Evolutionary conservation across 2,797 vertebrate genomes (phyloP), one percentile per base, ranked within the genome.

Genomic region (Rhynchotus rufescens): DNA sequence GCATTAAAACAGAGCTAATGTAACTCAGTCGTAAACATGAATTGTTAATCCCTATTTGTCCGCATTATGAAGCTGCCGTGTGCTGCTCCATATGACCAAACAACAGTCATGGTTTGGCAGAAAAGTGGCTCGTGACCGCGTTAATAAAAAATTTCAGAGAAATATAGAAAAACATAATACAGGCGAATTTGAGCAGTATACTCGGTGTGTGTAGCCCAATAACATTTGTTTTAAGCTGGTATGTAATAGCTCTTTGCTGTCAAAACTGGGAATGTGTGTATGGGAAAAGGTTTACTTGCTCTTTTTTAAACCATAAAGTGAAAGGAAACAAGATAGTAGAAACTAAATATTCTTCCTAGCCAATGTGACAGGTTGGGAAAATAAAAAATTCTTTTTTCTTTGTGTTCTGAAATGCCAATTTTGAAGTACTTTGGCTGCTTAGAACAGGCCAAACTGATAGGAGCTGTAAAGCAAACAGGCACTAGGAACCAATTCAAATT

Each of bases 401-500:
- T 73, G 51, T 51, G 30, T 77, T 79, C 68, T 32, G 84, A 92
- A 69, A 34, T 94, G 65, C 47, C 60, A 86, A 62, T 92, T 90
- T 45, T 89, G 84, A 90, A 88, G 83, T 81, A 88, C 28, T 95
- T 92, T 54, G 38, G 38, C 68, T 80, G 30, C 82, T 94, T 94
- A 61, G 81, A 88, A 79, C 36, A 52, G 86, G 62, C 62, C 28
- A 86, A 74, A 73, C 56, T 64, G 82, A 76, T 82, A 79, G 86
- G 65, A 94, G 65, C 88, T 80, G 40, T 89, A 94, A 95, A 84
- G 67, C 69, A 64, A 82, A 67, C 38, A 65, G 4, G 1, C 78
- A 71, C 87, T 67, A 88, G 81, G 87, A 89, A 79, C 76, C 60
- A 51, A 22, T 92, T 96, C 84, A 94, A 94, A 84, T 61, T 90